Base-by-base conservation (phyloP, 2,113 vertebrate genomes). In the Sylvilagus bachmani region DNA sequence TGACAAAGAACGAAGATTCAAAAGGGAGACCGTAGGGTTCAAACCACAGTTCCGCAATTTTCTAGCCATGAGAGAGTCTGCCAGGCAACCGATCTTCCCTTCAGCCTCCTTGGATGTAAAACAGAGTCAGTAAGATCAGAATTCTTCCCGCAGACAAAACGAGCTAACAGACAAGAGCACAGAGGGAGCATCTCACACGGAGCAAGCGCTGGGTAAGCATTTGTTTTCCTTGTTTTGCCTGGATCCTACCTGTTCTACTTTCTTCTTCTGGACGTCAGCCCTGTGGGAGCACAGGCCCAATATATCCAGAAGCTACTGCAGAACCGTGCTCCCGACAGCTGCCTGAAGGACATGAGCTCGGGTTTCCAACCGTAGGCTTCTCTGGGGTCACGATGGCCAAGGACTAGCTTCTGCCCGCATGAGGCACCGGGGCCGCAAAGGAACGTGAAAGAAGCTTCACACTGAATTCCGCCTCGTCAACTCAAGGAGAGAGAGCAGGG, bases 221-320 rank as follows among this genome's bases (percentile, higher is more conserved):
- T 61, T 0, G 2, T 27, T 58, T 29, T 70, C 38, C 19, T 51
- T 44, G 25, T 89, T 70, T 53, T 69, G 13, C 19, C 44, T 83
- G 27, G 17, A 51, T 67, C 14, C 14, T 27, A 24, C 33, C 1
- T 6, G 5, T 64, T 5, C 55, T 66, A 13, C 5, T 58, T 70
- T 69, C 10, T 33, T 91, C 25, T 38, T 5, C 51, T 92, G 64
- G 6, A 27, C 49, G 16, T 84, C 71, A 70, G 71, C 44, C 69
- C n/a, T 61, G 0, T 3, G 31, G 24, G 49, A 12, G 0, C 6
- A 49, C 0, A 8, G 61, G 16, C 2, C 61, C 8, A 2, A 0
- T 61, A 27, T 2, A 81, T 8, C n/a, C 11, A 51, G 44, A 73
- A 58, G 7, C 67, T 51, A 36, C 21, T 31, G 0, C 9, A 27